Base-by-base conservation (phyloP, 1,140 invertebrate genomes). In the Papilio glaucus region DNA sequence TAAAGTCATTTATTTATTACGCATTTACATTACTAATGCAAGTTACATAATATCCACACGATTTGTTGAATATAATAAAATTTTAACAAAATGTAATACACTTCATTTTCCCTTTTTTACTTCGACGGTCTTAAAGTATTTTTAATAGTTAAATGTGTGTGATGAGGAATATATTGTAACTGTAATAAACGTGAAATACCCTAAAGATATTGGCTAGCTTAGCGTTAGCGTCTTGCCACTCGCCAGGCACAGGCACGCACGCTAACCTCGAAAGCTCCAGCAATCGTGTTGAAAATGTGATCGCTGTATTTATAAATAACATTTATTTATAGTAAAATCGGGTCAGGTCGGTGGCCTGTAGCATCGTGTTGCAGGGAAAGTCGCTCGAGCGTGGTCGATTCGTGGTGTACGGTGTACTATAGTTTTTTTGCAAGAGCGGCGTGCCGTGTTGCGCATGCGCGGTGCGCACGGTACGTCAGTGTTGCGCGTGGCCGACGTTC, bases 401-500 rank as follows among this genome's bases (percentile, higher is more conserved):
- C 73, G 80, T 85, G 80, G 85, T 84, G 75, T 79, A 84, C 86
- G 88, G 89, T 88, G 49, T 57, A 57, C 18, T 18, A 24, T 57
- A 21, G 15, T 57, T 88, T 92, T 88, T 91, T 91, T 84, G 88
- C 87, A 88, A 87, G 67, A 78, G 81, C 80, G 74, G 78, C 80
- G 76, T 76, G 72, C 15, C 42, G 42, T 6, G 80, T 57, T 57
- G 49, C 49, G 49, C 88, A 88, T 89, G 89, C 85, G 90, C 89
- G 85, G 72, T 78, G 81, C 81, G 82, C 72, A 76, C 75, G 57
- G 68, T 85, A 84, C 89, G 86, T 87, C 90, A 91, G 89, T 91
- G 82, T 85, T 89, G 85, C 81, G 87, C 84, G 82, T 75, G 81
- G 77, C 80, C 86, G 71, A 92, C 90, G 90, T 88, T 89, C 89